These are phyloP conservation scores for Cercopithecus neglectus DNA, from an alignment of 2,797 vertebrate species.

Conservation along the genomic window DNA sequence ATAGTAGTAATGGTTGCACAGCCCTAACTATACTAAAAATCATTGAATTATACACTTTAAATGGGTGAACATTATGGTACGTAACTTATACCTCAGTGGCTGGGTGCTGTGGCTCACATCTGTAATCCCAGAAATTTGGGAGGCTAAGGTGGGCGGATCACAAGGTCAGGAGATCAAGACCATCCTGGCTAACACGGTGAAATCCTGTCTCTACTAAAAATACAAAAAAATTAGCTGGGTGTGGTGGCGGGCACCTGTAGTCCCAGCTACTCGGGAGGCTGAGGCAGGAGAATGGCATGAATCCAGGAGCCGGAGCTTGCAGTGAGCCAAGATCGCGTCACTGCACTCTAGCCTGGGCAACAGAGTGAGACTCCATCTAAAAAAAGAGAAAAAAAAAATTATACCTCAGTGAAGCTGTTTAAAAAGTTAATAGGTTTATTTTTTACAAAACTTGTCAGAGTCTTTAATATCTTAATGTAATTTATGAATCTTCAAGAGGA, in stretches of 20 bases:
- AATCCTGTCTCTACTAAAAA: too few species aligned
- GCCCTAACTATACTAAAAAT: neutral
- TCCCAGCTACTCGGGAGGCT: too few species aligned
- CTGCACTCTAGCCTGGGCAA: neutral
- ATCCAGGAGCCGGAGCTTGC: neutral
- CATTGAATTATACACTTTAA: constrained; percentile 9
- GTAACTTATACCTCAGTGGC: neutral
- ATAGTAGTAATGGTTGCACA: neutral
- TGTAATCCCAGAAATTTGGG: too few species aligned
- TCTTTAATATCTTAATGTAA: neutral
- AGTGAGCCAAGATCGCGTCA: rapidly evolving
- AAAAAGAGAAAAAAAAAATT: neutral
- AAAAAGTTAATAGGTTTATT: neutral
- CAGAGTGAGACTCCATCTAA: too few species aligned
- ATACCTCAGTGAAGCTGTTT: neutral
- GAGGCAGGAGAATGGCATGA: too few species aligned
- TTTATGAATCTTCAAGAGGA: neutral
- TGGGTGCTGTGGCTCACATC: too few species aligned
- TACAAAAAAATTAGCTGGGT: too few species aligned
- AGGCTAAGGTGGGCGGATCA: too few species aligned
- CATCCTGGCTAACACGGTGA: too few species aligned
- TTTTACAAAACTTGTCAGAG: neutral
- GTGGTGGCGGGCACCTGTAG: too few species aligned
- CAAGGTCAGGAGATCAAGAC: too few species aligned
- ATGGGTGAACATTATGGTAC: neutral